A percentile compares a stretch with the other conserved stretches of the same genome.
Conservation (phyloP, 2,888 invertebrate genomes). For the Melieria picta region DNA sequence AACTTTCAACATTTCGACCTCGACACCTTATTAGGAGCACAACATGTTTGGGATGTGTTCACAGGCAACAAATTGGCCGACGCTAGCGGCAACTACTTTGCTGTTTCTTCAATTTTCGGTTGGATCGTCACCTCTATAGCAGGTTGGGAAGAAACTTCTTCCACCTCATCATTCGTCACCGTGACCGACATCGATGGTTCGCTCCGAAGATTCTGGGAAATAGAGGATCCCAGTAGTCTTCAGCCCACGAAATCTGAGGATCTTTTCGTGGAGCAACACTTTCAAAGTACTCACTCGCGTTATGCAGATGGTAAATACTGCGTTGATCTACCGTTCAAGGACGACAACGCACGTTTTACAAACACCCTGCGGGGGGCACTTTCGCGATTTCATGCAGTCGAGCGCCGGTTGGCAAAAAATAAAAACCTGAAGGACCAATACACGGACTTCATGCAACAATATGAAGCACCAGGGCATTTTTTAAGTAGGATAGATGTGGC, state of each 20-base stretch:
- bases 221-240: slow-evolving; percentile 6
- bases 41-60: too few species aligned
- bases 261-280: slow-evolving; percentile 24
- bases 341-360: slow-evolving; percentile 6
- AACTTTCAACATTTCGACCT: slow-evolving; percentile 13
- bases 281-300: slow-evolving; percentile 24
- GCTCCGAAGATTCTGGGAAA: slow-evolving; percentile 28
- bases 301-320: too few species aligned
- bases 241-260: neutral
- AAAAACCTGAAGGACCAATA: slow-evolving; percentile 13
- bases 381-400: slow-evolving; percentile 21
- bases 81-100: slow-evolving; percentile 17
- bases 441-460: slow-evolving; percentile 15
- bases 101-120: slow-evolving; percentile 29
- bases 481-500: too few species aligned
- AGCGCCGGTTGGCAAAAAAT: slow-evolving; percentile 29
- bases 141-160: neutral
- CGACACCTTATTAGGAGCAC: too few species aligned
- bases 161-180: slow-evolving; percentile 7
- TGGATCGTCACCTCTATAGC: slow-evolving; percentile 26
- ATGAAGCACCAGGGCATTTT: slow-evolving; percentile 14
- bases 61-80: slow-evolving; percentile 4
- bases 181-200: slow-evolving; percentile 6
- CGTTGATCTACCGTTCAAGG: slow-evolving; percentile 19
- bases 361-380: neutral